phyloP scores from a whole-genome alignment of 2,888 invertebrate genomes.

The Glyphotaelius pellucidus region DNA sequence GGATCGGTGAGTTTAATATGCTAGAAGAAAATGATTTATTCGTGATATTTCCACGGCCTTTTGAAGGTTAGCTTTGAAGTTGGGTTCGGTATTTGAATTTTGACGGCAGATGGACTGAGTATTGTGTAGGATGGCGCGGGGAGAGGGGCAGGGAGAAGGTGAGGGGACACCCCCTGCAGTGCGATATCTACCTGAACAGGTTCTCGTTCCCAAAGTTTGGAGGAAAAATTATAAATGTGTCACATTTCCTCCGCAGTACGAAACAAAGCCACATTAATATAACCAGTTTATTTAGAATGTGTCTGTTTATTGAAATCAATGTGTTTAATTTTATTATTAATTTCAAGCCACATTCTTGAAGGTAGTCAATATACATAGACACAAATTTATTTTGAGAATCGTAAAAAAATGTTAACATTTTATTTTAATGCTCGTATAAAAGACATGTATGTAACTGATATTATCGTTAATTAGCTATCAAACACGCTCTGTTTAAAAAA shows the following conservation, averaged over 20 bases:
- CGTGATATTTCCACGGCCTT: slow-evolving; percentile 37
- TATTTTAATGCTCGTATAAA: slow-evolving; percentile 10
- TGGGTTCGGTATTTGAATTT: slow-evolving; percentile 41
- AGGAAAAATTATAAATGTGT: slow-evolving; percentile 57
- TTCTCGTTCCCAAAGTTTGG: slow-evolving; percentile 37
- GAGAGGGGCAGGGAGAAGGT: background rate
- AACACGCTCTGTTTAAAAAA: background rate
- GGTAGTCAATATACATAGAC: background rate
- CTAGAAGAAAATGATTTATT: slow-evolving; percentile 29
- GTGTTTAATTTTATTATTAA: slow-evolving; percentile 11
- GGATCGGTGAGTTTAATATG: slow-evolving; percentile 13
- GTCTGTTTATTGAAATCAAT: slow-evolving; percentile 29
- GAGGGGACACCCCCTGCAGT: slow-evolving; percentile 7
- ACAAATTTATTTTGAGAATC: background rate
- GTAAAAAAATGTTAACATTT: background rate
- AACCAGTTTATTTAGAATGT: slow-evolving; percentile 20
- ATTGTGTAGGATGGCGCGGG: background rate
- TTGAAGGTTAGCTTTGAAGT: slow-evolving; percentile 42
- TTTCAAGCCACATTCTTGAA: background rate
- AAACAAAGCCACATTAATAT: slow-evolving; percentile 34
- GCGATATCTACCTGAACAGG: slow-evolving; percentile 45
- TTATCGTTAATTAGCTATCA: slow-evolving; percentile 28
- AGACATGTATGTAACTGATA: slow-evolving; percentile 19
- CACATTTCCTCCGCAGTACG: slow-evolving; percentile 51
- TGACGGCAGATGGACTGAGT: slow-evolving; percentile 42